phyloP scores from a whole-genome alignment of 53 echinoderm and acorn worm genomes.

The Paracentrotus lividus region DNA sequence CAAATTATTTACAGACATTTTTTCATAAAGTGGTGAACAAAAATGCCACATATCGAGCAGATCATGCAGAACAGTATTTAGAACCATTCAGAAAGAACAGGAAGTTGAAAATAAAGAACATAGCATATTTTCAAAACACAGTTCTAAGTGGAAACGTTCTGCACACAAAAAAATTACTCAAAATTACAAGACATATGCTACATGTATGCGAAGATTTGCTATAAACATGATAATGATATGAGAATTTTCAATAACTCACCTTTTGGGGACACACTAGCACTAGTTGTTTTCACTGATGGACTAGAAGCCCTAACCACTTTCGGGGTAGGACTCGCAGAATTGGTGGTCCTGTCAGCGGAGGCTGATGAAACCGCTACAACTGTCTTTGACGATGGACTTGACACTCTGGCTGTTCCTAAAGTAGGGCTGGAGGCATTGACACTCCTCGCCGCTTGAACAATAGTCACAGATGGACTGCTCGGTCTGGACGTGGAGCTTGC shows the following conservation, averaged over 20 bases:
- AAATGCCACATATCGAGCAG: background rate
- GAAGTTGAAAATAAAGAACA: background rate
- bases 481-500: slow-evolving; percentile 34
- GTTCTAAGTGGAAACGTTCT: background rate
- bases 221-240: background rate
- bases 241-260: background rate
- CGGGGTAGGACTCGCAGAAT: background rate
- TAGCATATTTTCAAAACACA: too few relatives aligned
- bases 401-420: background rate
- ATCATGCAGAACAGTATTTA: background rate
- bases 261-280: background rate
- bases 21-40: background rate
- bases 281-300: slow-evolving; percentile 25
- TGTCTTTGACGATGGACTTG: slow-evolving; percentile 39
- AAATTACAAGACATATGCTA: background rate
- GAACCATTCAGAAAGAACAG: background rate
- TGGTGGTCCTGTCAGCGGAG: background rate
- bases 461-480: slow-evolving; percentile 46
- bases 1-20: background rate
- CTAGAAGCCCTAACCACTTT: slow-evolving; percentile 47
- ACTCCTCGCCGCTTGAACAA: slow-evolving; percentile 53
- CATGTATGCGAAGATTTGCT: background rate
- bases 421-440: slow-evolving; percentile 56
- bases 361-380: slow-evolving; percentile 1
- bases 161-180: background rate